These are phyloP conservation scores for Polia nebulosa DNA, from an alignment of 2,888 invertebrate species.

Conservation along the genomic window DNA sequence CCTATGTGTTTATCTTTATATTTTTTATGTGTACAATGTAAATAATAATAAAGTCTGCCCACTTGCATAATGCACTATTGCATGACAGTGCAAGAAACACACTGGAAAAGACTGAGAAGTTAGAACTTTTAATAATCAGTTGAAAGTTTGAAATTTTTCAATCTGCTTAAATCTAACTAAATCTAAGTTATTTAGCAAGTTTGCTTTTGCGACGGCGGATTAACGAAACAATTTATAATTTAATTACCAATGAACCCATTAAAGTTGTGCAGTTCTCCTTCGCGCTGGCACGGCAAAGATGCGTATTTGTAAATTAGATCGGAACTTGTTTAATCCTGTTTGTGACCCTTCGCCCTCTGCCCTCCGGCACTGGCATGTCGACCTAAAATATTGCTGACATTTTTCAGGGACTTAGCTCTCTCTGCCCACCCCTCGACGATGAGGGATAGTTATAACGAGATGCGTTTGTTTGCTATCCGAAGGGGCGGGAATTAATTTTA, in stretches of 20 bases:
- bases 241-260: slow-evolving; percentile 42
- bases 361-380: slow-evolving; percentile 64
- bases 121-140: not conserved
- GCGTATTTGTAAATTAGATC: slow-evolving; percentile 76
- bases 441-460: slow-evolving; percentile 76
- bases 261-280: slow-evolving; percentile 25
- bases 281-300: slow-evolving; percentile 32
- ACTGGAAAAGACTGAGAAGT: not conserved
- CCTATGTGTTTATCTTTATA: too few species aligned
- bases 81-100: too few species aligned
- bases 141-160: slow-evolving; percentile 6
- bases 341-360: slow-evolving; percentile 61
- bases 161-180: slow-evolving; percentile 7
- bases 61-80: too few species aligned
- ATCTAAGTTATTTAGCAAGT: not conserved
- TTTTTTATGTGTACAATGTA: too few species aligned
- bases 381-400: slow-evolving; percentile 83
- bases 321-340: slow-evolving; percentile 78
- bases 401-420: slow-evolving; percentile 80
- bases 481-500: slow-evolving; percentile 65
- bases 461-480: slow-evolving; percentile 61
- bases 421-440: slow-evolving; percentile 55
- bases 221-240: slow-evolving; percentile 47
- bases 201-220: slow-evolving; percentile 10
- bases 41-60: too few species aligned